These are phyloP conservation scores for Stratiomys singularior DNA, from an alignment of 2,888 invertebrate species.

Conservation along the genomic window DNA sequence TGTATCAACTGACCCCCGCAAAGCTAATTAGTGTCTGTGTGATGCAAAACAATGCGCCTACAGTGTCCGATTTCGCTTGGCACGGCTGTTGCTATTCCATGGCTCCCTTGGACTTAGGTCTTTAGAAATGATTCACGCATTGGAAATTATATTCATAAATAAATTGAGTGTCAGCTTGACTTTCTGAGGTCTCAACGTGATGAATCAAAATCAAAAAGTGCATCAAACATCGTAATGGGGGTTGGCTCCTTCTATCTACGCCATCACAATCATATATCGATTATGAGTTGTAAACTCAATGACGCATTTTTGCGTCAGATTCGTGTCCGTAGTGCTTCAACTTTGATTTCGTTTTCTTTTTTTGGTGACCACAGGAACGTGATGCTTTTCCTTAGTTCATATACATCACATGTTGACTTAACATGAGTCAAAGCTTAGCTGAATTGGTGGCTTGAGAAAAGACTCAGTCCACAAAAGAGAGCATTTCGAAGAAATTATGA, in stretches of 20 bases:
- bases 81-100: not conserved
- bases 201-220: conserved; percentile 30
- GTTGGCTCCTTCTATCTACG: not conserved
- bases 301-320: conserved; percentile 7
- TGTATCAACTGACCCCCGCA: conserved; percentile 9
- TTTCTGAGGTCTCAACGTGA: not conserved
- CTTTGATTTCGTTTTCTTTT: no score
- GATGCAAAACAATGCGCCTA: not conserved
- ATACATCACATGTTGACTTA: no score
- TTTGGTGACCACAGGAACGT: no score
- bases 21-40: not conserved
- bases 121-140: conserved; percentile 23
- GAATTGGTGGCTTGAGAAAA: no score
- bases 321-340: no score
- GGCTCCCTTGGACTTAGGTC: conserved; percentile 11
- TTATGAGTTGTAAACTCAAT: not conserved
- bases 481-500: no score
- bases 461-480: no score
- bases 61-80: conserved; percentile 9
- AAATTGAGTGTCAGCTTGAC: not conserved
- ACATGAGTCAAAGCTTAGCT: no score
- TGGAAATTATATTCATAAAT: not conserved
- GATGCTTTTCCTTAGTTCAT: no score
- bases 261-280: not conserved
- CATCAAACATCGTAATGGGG: not conserved